Conservation (phyloP, 2,797 vertebrate genomes). For the Tenualosa thibaudeaui region DNA sequence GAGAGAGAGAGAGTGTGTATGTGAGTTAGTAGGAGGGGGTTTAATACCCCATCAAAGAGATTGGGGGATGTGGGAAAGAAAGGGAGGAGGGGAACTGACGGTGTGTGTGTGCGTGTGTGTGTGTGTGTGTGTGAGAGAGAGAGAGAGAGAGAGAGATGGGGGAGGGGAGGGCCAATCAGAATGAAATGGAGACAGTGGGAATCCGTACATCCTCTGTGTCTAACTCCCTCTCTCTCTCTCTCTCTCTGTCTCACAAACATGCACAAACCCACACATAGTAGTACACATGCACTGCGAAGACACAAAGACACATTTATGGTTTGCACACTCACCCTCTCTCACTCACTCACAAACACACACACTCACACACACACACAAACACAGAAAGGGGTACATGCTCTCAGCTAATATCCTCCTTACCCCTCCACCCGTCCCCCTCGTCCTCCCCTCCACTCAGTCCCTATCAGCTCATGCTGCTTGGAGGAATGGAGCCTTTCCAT, state of each 20-base stretch:
- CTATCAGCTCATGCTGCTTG: constrained; percentile 35
- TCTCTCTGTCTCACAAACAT: not conserved
- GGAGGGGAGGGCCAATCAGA: not conserved
- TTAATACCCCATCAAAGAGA: constrained; percentile 57
- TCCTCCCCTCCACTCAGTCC: constrained; percentile 47
- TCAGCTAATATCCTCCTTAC: constrained; percentile 19
- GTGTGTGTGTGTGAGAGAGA: not conserved
- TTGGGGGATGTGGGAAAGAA: constrained; percentile 53
- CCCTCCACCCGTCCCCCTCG: not conserved
- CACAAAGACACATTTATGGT: not conserved
- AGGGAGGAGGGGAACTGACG: constrained; percentile 12
- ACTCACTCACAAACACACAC: constrained; percentile 5
- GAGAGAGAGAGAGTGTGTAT: not conserved
- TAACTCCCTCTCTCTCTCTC: not conserved
- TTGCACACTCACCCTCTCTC: not conserved
- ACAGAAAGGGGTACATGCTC: not conserved
- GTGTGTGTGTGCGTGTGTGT: constrained; percentile 11
- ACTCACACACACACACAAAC: not conserved
- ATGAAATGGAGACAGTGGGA: constrained; percentile 19
- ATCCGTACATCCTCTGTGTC: not conserved
- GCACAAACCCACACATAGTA: not conserved
- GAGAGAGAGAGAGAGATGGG: constrained; percentile 16
- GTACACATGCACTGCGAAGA: not conserved
- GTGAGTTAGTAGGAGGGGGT: constrained; percentile 33
- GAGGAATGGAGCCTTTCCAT: constrained; percentile 35